These are phyloP conservation scores for rabbit (Oryctolagus cuniculus) DNA, from an alignment of 2,113 vertebrate species.

Conservation along the genomic window mOryCun1.1 NC_091432.1:118227501-118228000, in stretches of 20 bases:
- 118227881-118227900: neutral
- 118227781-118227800: neutral
- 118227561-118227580: slow-evolving; percentile 39
- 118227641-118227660: neutral
- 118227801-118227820: neutral
- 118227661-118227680: neutral
- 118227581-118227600: slow-evolving; percentile 4
- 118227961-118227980: slow-evolving; percentile 23
- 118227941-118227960: neutral
- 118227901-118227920: neutral
- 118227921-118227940: neutral
- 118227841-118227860: neutral
- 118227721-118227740: neutral
- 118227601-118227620: neutral
- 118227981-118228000: slow-evolving; percentile 15
- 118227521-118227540: slow-evolving; percentile 10
- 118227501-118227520: neutral
- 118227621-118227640: no score
- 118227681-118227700: neutral
- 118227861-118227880: neutral
- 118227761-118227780: slow-evolving; percentile 32
- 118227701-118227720: slow-evolving; percentile 40
- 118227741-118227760: neutral
- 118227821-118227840: neutral
- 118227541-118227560: slow-evolving; percentile 53